Conservation (phyloP, 2,113 vertebrate genomes). For the Halcyon senegalensis region DNA sequence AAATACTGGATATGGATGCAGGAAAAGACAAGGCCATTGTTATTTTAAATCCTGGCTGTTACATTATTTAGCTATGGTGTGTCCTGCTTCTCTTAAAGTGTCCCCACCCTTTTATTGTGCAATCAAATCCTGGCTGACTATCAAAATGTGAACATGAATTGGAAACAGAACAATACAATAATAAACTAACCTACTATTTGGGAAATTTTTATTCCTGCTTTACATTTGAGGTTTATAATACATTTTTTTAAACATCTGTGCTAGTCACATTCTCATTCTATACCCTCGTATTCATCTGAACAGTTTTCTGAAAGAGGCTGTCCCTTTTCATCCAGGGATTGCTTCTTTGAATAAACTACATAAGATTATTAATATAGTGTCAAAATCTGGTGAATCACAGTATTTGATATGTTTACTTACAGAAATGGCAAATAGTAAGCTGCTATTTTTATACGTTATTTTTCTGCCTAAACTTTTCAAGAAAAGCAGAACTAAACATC, state of each 20-base stretch:
- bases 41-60: neutral
- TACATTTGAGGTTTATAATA: neutral
- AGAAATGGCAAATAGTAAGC: neutral
- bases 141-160: neutral
- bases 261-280: neutral
- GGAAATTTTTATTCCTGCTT: neutral
- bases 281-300: neutral
- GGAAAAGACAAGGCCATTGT: neutral
- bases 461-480: neutral
- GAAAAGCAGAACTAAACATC: neutral
- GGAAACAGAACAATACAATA: neutral
- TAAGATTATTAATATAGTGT: neutral
- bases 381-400: neutral
- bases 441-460: neutral
- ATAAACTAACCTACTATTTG: neutral
- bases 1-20: neutral
- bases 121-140: neutral
- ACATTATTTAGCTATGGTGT: neutral
- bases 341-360: neutral
- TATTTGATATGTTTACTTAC: neutral
- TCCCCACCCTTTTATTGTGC: neutral
- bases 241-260: neutral
- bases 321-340: neutral
- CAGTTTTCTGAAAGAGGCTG: neutral
- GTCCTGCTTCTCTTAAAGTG: neutral